phyloP scores from a whole-genome alignment of 1,140 invertebrate genomes.

The Platyura marginata region DNA sequence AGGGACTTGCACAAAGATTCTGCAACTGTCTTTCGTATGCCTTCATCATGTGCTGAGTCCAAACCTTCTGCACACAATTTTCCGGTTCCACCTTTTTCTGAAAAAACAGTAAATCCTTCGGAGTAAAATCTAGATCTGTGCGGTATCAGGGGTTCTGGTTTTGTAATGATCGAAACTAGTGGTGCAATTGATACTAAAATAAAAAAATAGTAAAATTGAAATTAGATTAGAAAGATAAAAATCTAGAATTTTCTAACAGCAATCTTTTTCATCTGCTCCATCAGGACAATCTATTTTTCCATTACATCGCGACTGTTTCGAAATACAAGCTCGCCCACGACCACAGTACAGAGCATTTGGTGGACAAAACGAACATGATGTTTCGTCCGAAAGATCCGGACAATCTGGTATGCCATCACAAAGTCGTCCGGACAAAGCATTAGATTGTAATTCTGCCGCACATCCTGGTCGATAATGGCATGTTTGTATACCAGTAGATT shows the following conservation, averaged over 20 bases:
- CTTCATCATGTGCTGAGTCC: constrained; percentile 22
- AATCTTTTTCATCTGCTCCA: constrained; percentile 68
- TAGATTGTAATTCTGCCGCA: constrained; percentile 43
- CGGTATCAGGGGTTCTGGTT: constrained; percentile 35
- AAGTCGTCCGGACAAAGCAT: constrained; percentile 49
- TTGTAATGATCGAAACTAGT: constrained; percentile 34
- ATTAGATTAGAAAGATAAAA: not conserved
- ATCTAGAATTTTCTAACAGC: constrained; percentile 41
- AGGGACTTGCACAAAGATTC: constrained; percentile 55
- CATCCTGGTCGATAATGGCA: constrained; percentile 63
- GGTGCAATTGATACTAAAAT: constrained; percentile 52
- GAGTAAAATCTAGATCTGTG: constrained; percentile 44
- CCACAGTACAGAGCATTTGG: constrained; percentile 53
- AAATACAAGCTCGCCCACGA: constrained; percentile 51
- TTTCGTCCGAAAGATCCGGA: constrained; percentile 63
- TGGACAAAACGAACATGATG: constrained; percentile 54
- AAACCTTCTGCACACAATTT: constrained; percentile 64
- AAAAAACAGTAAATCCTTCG: constrained; percentile 63
- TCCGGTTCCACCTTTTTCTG: constrained; percentile 58
- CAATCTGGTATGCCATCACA: constrained; percentile 79
- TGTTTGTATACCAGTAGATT: constrained; percentile 47
- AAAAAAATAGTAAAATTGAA: constrained; percentile 3
- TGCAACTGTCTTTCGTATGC: constrained; percentile 42
- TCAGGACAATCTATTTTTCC: constrained; percentile 67
- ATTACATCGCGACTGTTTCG: constrained; percentile 52